Evolutionary conservation across 2,113 vertebrate genomes (phyloP).

Genomic region (Equus przewalskii): DNA sequence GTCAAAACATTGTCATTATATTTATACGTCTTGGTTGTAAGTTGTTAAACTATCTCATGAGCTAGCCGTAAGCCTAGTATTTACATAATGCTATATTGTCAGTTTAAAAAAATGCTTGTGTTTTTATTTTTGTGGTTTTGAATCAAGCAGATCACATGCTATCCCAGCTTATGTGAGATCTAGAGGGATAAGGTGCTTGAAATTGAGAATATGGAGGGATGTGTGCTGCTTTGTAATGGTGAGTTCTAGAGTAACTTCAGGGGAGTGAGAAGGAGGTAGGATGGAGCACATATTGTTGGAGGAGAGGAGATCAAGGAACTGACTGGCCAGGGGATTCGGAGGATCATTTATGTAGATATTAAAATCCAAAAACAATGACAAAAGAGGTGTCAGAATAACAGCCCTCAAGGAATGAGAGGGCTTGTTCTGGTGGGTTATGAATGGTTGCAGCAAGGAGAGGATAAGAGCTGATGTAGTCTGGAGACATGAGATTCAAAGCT

Average conservation of each 20-base stretch:
- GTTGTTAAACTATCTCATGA: slow-evolving; percentile 35
- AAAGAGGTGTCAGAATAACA: background rate
- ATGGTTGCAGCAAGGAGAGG: background rate
- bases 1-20: background rate
- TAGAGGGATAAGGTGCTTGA: background rate
- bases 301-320: background rate
- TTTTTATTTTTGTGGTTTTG: background rate
- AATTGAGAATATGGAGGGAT: background rate
- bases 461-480: background rate
- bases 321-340: background rate
- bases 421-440: background rate
- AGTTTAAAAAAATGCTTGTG: background rate
- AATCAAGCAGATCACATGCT: background rate
- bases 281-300: background rate
- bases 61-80: background rate
- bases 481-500: background rate
- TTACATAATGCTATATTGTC: background rate
- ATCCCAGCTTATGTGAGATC: background rate
- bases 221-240: background rate
- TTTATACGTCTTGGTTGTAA: slow-evolving; percentile 48
- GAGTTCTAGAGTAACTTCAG: background rate
- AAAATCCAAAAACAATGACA: background rate
- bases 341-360: background rate
- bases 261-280: background rate
- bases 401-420: background rate